Evolutionary conservation across 2,888 invertebrate species (phyloP).

Genomic region (Hyposoter didymator): DNA sequence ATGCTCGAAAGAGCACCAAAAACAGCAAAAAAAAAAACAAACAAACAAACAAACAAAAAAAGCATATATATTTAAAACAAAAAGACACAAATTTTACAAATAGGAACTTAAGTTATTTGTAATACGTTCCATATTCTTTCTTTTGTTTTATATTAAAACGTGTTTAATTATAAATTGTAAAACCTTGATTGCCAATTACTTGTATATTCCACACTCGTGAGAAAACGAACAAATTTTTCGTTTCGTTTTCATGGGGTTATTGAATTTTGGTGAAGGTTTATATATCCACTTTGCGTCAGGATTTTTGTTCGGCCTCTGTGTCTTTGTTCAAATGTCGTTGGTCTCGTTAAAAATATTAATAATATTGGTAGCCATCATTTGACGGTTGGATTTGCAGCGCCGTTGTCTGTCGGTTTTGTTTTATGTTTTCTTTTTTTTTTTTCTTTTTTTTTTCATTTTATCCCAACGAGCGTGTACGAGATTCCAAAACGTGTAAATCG

Average conservation of each 20-base stretch:
- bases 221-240: background rate
- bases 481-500: conserved; percentile 7
- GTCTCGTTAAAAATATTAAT: background rate
- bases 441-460: conserved; percentile 1
- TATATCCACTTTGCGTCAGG: background rate
- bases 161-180: background rate
- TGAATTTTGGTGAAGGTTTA: conserved; percentile 5
- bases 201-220: background rate
- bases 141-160: conserved; percentile 13
- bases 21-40: background rate
- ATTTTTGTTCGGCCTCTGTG: conserved; percentile 1
- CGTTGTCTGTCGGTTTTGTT: conserved; percentile 30
- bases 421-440: background rate
- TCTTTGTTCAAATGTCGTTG: background rate
- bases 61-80: background rate
- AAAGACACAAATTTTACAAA: background rate
- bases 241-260: background rate
- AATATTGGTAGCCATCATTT: conserved; percentile 8
- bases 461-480: conserved; percentile 7
- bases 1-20: background rate
- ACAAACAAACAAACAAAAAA: background rate
- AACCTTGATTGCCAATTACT: conserved; percentile 15
- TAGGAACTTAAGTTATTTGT: conserved; percentile 11
- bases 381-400: conserved; percentile 31
- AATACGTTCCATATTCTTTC: background rate